Percentiles rank a stretch among this genome's conserved stretches.
Evolutionary conservation across 2,888 invertebrate genomes (phyloP).

Genomic region (Carpatolechia fugitivella): DNA sequence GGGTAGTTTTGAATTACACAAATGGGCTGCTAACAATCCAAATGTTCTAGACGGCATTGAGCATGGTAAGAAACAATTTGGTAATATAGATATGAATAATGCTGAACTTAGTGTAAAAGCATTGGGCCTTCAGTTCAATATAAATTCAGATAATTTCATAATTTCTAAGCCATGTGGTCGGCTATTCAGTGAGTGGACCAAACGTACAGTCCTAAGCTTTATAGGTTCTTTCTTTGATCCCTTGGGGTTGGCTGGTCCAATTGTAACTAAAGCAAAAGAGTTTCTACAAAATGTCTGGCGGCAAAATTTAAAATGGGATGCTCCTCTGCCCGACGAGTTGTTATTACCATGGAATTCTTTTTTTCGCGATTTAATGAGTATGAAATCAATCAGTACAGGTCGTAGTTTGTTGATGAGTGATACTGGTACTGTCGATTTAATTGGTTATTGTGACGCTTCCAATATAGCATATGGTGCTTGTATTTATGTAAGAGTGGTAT

Average conservation of each 20-base stretch:
- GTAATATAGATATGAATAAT: no score
- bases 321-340: neutral
- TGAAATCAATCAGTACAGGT: constrained; percentile 10
- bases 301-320: constrained; percentile 16
- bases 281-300: constrained; percentile 22
- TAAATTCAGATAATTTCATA: neutral
- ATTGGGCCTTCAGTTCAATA: neutral
- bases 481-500: constrained; percentile 17
- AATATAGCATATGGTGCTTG: constrained; percentile 20
- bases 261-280: constrained; percentile 19
- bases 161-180: constrained; percentile 6
- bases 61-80: neutral
- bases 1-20: neutral
- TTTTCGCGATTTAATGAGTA: constrained; percentile 6
- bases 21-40: neutral
- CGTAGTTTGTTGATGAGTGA: neutral
- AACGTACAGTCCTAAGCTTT: constrained; percentile 22
- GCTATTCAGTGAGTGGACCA: constrained; percentile 14
- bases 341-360: constrained; percentile 15
- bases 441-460: constrained; percentile 21
- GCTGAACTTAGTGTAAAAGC: neutral
- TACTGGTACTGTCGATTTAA: constrained; percentile 8
- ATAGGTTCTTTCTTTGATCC: constrained; percentile 24
- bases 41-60: neutral
- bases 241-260: constrained; percentile 19